Evolutionary conservation across 1,140 invertebrate species (phyloP).

Genomic region (Drosophila santomea): DNA sequence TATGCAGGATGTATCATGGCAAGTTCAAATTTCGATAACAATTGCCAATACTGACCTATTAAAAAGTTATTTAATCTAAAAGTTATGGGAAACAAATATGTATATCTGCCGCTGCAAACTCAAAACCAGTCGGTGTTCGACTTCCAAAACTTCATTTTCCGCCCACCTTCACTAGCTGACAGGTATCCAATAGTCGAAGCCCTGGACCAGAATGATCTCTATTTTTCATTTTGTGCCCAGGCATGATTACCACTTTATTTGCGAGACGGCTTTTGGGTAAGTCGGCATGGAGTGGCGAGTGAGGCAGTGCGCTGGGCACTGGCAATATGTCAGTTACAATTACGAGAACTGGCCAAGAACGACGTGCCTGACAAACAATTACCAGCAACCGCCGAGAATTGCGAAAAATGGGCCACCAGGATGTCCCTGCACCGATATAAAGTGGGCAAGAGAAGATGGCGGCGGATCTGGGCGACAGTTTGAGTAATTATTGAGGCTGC

Average conservation of each 20-base stretch:
- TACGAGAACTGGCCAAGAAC: slow-evolving; percentile 54
- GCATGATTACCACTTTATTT: slow-evolving; percentile 73
- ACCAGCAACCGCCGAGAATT: slow-evolving; percentile 49
- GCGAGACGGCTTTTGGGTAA: slow-evolving; percentile 36
- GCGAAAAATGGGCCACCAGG: slow-evolving; percentile 38
- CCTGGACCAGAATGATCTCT: neutral
- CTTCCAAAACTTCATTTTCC: no score
- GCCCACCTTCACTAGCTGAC: no score
- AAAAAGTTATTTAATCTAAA: no score
- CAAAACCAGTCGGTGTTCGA: no score
- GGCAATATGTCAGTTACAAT: slow-evolving; percentile 75
- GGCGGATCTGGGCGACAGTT: slow-evolving; percentile 73
- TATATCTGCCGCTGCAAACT: no score
- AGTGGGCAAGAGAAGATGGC: slow-evolving; percentile 15
- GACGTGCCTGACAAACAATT: slow-evolving; percentile 80
- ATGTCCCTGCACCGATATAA: slow-evolving; percentile 29
- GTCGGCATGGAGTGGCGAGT: neutral
- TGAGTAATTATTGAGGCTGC: slow-evolving; percentile 80
- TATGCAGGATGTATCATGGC: no score
- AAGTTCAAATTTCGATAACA: no score
- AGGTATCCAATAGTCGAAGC: no score
- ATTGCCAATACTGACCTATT: no score
- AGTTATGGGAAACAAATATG: no score
- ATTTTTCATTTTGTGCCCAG: slow-evolving; percentile 2
- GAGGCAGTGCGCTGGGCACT: slow-evolving; percentile 15